Evolutionary conservation across 2,888 invertebrate genomes (phyloP), one percentile per base, ranked within the genome.

Genomic region (Blera fallax): DNA sequence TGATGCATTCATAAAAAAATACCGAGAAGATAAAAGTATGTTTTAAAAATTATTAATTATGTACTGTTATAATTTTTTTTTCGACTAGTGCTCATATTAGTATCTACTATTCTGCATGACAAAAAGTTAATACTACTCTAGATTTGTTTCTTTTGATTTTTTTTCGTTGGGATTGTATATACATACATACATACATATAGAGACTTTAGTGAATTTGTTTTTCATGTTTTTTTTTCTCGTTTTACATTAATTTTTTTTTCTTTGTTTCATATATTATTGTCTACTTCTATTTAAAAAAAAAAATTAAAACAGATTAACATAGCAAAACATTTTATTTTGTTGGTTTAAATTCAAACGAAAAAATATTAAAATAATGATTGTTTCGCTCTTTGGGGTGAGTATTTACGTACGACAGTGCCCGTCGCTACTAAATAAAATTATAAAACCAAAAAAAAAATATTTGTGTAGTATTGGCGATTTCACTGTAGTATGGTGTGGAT

Each of bases 1-100:
- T 87, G 87, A 87, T 87, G 88, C 83, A 87, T 88, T 88, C 87
- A 77, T 87, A 78, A 83, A 87, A 82, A 79, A 82, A 84, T 83
- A 83, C 87, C 87, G 84, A 87, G 87, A 84, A 52, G 87, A 88
- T 84, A 87, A 87, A 88, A 87, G 88, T 88, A 88, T 88, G 88
- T 88, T 87, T 88, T 85, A 87, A 84, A 83, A 67, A 45, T 82
- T 87, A 72, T 69, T 72, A 81, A 72, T 87, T 85, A 79, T 79
- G 80, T 87, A 82, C 87, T 82, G 74, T 73, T 87, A 79, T 62
- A 72, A 80, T 77, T 70, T 76, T 87, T 78, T 81, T 78, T 76
- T 58, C 50, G 37, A 67, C 64, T 56, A 85, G 70, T 80, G 72
- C 70, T 84, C 72, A 64, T 78, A 62, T 48, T 77, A 70, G 74